Evolutionary conservation across 2,888 invertebrate genomes (phyloP).

Genomic region (Podabrus alpinus): DNA sequence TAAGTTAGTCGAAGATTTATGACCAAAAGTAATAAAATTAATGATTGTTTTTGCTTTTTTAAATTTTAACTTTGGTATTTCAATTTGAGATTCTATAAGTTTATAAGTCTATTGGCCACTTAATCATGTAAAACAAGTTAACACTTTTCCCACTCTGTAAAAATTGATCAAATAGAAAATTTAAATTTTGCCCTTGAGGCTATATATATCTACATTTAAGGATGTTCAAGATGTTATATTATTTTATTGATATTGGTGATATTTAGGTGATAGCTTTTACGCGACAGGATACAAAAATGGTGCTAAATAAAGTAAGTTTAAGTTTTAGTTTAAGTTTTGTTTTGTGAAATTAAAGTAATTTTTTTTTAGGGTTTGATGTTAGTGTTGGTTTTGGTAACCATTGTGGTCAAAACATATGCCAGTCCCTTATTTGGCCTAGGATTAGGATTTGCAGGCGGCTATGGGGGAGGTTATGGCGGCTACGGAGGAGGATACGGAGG

Average conservation of each 20-base stretch:
- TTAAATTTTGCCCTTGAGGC: background rate
- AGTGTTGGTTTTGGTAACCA: background rate
- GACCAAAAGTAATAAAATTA: background rate
- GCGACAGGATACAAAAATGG: background rate
- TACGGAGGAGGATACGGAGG: background rate
- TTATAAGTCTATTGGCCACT: background rate
- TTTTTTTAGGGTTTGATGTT: background rate
- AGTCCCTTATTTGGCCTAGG: conserved; percentile 13
- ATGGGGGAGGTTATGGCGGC: conserved; percentile 9
- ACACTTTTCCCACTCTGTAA: background rate
- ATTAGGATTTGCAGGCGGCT: conserved; percentile 14
- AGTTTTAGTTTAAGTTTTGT: background rate
- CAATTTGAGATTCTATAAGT: background rate
- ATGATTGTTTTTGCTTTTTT: background rate
- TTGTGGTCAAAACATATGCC: background rate
- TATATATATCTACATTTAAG: background rate
- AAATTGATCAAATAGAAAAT: background rate
- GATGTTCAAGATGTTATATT: background rate
- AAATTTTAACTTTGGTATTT: background rate
- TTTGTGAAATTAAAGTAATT: background rate
- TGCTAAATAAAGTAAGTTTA: background rate
- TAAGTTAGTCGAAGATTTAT: background rate
- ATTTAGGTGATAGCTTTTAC: background rate
- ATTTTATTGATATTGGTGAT: background rate
- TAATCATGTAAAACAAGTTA: background rate